phyloP scores from a whole-genome alignment of 2,797 vertebrate species.

The Callimico goeldii region DNA sequence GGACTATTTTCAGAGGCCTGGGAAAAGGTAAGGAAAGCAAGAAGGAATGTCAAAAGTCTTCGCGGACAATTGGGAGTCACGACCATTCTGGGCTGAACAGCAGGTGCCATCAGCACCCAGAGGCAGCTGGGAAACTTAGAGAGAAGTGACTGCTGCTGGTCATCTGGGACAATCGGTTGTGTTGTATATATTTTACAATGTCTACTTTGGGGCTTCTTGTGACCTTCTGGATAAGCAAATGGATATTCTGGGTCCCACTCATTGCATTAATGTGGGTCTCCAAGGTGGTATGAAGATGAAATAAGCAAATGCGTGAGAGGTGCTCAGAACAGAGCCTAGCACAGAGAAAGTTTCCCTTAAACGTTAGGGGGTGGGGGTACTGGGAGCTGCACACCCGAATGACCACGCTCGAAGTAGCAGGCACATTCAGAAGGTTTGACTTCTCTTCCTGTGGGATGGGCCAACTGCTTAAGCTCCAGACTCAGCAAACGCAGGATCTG shows the following conservation, averaged over 20 bases:
- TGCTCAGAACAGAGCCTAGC: not conserved
- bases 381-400: not conserved
- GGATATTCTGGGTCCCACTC: not conserved
- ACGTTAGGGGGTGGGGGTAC: not conserved
- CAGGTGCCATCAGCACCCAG: not conserved
- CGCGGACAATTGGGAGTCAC: no score
- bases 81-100: not conserved
- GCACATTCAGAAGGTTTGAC: not conserved
- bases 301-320: no score
- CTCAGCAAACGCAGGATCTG: not conserved
- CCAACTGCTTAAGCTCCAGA: not conserved
- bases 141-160: not conserved
- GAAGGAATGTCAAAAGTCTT: not conserved
- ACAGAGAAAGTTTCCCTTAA: no score
- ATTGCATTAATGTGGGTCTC: not conserved
- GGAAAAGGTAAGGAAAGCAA: not conserved
- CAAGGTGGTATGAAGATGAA: not conserved
- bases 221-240: not conserved
- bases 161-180: not conserved
- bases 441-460: not conserved
- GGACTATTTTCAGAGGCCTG: not conserved
- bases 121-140: not conserved
- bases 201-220: not conserved
- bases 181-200: not conserved
- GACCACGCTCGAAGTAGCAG: not conserved